A percentile compares a stretch with the other conserved stretches of the same genome.
phyloP scores from a whole-genome alignment of 2,888 invertebrate species.

The Eumerus sabulonum region DNA sequence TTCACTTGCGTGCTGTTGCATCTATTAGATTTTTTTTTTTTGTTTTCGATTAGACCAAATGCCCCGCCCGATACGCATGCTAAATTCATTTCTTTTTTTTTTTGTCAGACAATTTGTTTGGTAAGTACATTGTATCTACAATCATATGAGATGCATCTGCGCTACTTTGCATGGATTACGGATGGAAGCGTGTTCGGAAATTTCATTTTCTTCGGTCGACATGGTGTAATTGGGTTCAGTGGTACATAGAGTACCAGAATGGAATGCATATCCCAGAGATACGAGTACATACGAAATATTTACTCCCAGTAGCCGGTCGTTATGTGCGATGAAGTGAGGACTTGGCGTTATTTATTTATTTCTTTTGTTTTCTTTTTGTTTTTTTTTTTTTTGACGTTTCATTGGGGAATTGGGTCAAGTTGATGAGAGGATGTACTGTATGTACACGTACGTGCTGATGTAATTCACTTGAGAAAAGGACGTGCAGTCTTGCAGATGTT shows the following conservation, averaged over 20 bases:
- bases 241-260: neutral
- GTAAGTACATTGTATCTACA: too few relatives aligned
- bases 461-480: too few relatives aligned
- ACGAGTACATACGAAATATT: conserved; percentile 35
- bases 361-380: neutral
- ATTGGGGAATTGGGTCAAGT: conserved; percentile 47
- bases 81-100: too few relatives aligned
- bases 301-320: neutral
- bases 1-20: conserved; percentile 27
- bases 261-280: conserved; percentile 21
- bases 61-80: too few relatives aligned
- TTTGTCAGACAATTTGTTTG: too few relatives aligned
- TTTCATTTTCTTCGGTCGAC: neutral
- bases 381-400: conserved; percentile 25
- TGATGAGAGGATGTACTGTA: neutral
- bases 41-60: too few relatives aligned
- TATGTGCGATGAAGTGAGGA: neutral
- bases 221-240: neutral
- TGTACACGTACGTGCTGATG: too few relatives aligned
- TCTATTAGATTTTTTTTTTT: too few relatives aligned
- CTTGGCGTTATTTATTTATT: conserved; percentile 6
- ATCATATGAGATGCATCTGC: too few relatives aligned
- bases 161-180: too few relatives aligned
- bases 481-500: too few relatives aligned
- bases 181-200: too few relatives aligned